These are phyloP conservation scores for Oreochromis mossambicus DNA, from an alignment of 2,797 vertebrate species.

Conservation along the genomic window DNA sequence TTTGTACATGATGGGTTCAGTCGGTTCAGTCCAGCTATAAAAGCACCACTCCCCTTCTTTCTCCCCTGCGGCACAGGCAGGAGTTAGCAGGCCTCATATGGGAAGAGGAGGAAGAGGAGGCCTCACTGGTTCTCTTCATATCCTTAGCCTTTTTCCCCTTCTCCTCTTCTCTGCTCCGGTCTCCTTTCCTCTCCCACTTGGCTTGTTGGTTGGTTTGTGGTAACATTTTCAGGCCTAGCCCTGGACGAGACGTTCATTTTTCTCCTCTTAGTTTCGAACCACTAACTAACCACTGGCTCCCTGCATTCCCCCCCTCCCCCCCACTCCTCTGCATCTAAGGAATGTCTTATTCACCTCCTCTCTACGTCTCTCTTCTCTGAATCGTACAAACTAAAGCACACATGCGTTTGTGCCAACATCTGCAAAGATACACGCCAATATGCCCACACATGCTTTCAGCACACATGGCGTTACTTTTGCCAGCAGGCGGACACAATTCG, in stretches of 20 bases:
- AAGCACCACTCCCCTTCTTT: constrained; percentile 39
- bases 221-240: constrained; percentile 53
- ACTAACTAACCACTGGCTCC: constrained; percentile 71
- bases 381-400: constrained; percentile 28
- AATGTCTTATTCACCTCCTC: constrained; percentile 70
- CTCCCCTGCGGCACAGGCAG: constrained; percentile 44
- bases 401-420: constrained; percentile 43
- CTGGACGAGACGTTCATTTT: constrained; percentile 73
- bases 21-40: constrained; percentile 64
- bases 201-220: constrained; percentile 46
- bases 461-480: neutral
- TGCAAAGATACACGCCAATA: constrained; percentile 32
- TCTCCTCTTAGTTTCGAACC: constrained; percentile 77
- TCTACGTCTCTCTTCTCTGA: constrained; percentile 9
- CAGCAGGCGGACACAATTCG: neutral
- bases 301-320: neutral
- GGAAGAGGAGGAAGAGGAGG: constrained; percentile 23
- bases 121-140: constrained; percentile 33
- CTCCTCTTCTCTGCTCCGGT: neutral
- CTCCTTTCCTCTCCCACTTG: constrained; percentile 5
- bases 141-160: neutral
- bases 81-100: constrained; percentile 41
- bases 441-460: constrained; percentile 15
- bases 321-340: constrained; percentile 36
- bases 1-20: constrained; percentile 64